Evolutionary conservation across 2,113 vertebrate species (phyloP).

Genomic region (Corythaixoides concolor): DNA sequence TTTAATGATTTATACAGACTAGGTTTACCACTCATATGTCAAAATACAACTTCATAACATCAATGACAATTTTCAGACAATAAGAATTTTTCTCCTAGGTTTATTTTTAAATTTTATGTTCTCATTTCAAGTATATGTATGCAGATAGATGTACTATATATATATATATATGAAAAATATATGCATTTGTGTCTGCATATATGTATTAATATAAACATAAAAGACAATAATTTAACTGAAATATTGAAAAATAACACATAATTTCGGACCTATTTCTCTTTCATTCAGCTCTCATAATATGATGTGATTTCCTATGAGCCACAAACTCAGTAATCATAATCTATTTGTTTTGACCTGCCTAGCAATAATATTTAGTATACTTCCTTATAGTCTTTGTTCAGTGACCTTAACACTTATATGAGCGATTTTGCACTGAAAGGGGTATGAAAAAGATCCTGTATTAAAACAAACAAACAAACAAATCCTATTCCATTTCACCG

Average conservation of each 20-base stretch:
- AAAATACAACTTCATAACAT: not conserved
- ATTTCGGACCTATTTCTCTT: not conserved
- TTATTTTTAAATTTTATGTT: not conserved
- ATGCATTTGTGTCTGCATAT: not conserved
- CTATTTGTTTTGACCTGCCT: not conserved
- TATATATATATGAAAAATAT: not conserved
- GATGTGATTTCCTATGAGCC: not conserved
- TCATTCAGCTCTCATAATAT: not conserved
- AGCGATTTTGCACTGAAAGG: not conserved
- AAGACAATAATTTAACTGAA: not conserved
- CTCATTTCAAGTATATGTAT: not conserved
- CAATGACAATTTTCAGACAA: not conserved
- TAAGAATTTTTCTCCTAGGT: not conserved
- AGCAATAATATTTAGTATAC: not conserved
- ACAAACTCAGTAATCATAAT: not conserved
- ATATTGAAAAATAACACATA: not conserved
- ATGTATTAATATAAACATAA: not conserved
- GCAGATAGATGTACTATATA: not conserved
- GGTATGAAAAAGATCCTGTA: not conserved
- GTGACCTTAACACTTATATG: not conserved
- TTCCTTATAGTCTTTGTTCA: not conserved
- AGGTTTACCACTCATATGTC: not conserved
- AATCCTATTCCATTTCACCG: not conserved
- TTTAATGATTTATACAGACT: not conserved
- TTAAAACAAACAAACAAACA: not conserved